Conservation (phyloP, 2,888 invertebrate species). For the Luffia ferchaultella region DNA sequence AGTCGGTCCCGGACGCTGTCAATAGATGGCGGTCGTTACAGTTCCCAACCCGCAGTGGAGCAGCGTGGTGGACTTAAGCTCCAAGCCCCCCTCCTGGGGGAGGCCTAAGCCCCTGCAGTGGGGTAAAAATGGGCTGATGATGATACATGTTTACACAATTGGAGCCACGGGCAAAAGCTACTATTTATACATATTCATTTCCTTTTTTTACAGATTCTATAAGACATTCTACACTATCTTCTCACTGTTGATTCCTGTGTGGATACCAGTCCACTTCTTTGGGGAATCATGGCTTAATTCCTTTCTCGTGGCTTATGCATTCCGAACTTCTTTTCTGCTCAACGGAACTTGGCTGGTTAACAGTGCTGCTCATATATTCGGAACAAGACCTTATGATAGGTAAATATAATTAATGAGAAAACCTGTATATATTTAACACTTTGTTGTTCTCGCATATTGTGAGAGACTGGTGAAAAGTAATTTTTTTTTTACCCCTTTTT, state of each 20-base stretch:
- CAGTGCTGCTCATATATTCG: slow-evolving; percentile 82
- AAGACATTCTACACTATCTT: slow-evolving; percentile 64
- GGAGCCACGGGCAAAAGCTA: too few species aligned
- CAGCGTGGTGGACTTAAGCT: too few species aligned
- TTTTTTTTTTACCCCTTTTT: neutral
- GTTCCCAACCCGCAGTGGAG: too few species aligned
- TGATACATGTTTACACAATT: too few species aligned
- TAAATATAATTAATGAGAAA: slow-evolving; percentile 29
- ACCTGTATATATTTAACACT: neutral
- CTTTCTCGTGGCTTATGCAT: slow-evolving; percentile 67
- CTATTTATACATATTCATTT: too few species aligned
- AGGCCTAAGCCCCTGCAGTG: too few species aligned
- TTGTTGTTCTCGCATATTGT: neutral
- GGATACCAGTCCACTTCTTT: slow-evolving; percentile 74
- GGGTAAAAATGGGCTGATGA: too few species aligned
- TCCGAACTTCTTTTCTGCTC: slow-evolving; percentile 69
- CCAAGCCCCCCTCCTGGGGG: too few species aligned
- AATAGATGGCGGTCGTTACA: too few species aligned
- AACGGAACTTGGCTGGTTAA: slow-evolving; percentile 86
- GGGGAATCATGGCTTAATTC: slow-evolving; percentile 69
- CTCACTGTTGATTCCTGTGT: slow-evolving; percentile 68
- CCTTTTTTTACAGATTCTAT: slow-evolving; percentile 71
- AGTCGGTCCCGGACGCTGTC: too few species aligned
- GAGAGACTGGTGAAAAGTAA: neutral
- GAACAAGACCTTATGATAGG: slow-evolving; percentile 80